Evolutionary conservation across 2,113 vertebrate species (phyloP), one percentile per base, ranked within the genome.

Genomic region (Lycaon pictus): DNA sequence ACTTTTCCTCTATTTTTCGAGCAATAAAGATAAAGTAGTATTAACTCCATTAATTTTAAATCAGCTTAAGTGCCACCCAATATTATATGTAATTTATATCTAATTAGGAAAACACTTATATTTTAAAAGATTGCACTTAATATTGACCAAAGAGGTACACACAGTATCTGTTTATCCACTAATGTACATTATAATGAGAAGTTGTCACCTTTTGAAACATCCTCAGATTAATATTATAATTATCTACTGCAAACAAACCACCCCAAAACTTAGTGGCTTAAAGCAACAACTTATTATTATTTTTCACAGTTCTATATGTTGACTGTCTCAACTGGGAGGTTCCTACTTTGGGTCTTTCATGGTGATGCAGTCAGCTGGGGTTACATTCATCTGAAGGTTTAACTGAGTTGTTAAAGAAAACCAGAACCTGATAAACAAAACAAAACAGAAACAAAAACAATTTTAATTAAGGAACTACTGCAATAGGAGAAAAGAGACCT

Each of bases 41-140:
- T 56, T 88, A 16, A 62, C 67, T 87, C 10, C 56, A 37, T 35
- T 69, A 43, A 94, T 94, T 90, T 87, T 71, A 94, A 96, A 23
- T 88, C 7, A 88, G 27, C 1, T 86, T 81, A 69, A 69, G 2
- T 82, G 22, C 4, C 19, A 19, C 27, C 8, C 35, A 69, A 43
- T 69, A 80, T 48, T 69, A 43, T 51, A 19, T 48, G 35, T 74
- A 88, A 67, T 84, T 58, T 84, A 2, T 84, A 11, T 60, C 37
- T 27, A 86, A 89, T 85, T 80, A 85, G 9, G 22, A 76, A 95
- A 93, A 8, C 1, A 65, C 11, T 69, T 63, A 56, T 43, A 43
- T 55, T 69, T 92, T 76, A 17, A 79, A 77, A 53, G 62, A 29
- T 43, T 71, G 3, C 17, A 74, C 69, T 88, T 88, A 88, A 12